Evolutionary conservation across 92 coral and sea anemone genomes (phyloP), one percentile per base, ranked within the genome.

Genomic region (Plumapathes pennacea): DNA sequence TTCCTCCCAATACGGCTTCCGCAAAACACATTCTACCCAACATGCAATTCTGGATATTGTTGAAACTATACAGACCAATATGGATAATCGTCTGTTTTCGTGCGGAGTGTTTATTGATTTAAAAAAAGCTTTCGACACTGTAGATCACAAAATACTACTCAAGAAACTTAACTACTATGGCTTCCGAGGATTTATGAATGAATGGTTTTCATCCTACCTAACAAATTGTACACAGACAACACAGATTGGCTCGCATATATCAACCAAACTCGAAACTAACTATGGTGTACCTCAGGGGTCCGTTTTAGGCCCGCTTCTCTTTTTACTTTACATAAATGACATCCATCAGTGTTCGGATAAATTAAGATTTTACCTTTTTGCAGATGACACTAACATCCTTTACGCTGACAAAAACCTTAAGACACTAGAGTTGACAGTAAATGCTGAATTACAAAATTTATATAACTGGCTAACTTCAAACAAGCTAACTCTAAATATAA

Each of bases 341-440:
- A 52, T 52, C 27, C 29, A 17, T 34, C 38, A 44, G 43, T 25
- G 59, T 52, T 73, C 78, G 12, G 41, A 41, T 31, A 73, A 49
- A 64, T 38, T 73, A 12, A 40, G 50, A 25, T 73, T 64, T 45
- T 64, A 24, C 62, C 56, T 68, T 42, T 40, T 73, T 73, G 81
- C 81, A 31, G 60, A 74, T 22, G 74, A 73, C 39, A 73, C 72
- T 23, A 68, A 68, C 55, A 49, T 45, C 29, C 67, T 68, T 10
- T 67, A 41, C 69, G 78, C 80, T 28, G 52, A 69, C 48, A 76
- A 71, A 58, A 32, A 69, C 44, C 23, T 68, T 20, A 77, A 69
- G 53, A 31, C 54, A 17, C 80, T 77, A 28, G 72, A 77, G 49
- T 32, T 24, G 10, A 42, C 37, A 11, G 79, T 77, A 26, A 77